Evolutionary conservation across 2,113 vertebrate genomes (phyloP).

Genomic region (Progne subis): DNA sequence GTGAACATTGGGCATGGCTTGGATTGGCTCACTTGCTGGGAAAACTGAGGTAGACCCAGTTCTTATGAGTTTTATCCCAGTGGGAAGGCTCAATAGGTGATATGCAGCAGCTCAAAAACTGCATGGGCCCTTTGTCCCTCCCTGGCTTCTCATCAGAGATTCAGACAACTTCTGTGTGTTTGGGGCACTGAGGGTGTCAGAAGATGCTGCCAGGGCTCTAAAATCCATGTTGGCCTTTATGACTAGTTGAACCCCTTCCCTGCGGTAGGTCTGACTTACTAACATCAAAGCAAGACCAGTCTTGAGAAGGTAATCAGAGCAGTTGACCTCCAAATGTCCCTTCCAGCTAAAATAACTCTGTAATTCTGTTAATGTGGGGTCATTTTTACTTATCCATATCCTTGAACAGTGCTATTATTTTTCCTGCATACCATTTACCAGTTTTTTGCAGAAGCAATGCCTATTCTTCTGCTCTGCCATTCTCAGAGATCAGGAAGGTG

Average conservation of each 20-base stretch:
- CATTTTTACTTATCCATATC: not conserved
- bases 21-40: not conserved
- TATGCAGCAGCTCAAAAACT: not conserved
- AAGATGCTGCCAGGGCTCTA: not conserved
- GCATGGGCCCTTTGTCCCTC: not conserved
- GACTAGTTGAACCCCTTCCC: not conserved
- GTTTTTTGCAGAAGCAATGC: not conserved
- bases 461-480: not conserved
- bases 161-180: not conserved
- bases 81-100: not conserved
- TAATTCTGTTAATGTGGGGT: not conserved
- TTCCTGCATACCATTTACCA: not conserved
- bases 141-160: not conserved
- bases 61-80: not conserved
- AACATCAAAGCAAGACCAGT: not conserved
- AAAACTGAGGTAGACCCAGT: not conserved
- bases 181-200: not conserved
- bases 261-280: not conserved
- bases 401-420: not conserved
- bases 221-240: not conserved
- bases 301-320: not conserved
- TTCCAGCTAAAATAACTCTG: not conserved
- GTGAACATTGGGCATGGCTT: not conserved
- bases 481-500: not conserved
- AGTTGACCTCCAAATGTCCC: not conserved